Evolutionary conservation across 2,113 vertebrate genomes (phyloP), one percentile per base, ranked within the genome.

Genomic region (Scomber scombrus): DNA sequence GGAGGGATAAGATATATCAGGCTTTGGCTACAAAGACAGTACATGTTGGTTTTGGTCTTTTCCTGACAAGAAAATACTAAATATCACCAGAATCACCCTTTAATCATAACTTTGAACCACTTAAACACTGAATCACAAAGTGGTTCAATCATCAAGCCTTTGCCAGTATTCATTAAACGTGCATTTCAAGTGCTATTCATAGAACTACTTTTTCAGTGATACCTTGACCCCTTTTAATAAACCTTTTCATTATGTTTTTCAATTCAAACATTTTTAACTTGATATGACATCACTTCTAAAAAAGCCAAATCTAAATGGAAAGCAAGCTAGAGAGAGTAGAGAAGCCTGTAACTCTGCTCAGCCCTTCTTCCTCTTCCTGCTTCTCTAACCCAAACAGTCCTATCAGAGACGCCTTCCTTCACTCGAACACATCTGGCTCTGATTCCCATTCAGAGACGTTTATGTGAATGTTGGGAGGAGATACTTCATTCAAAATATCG

Each of bases 231-330:
- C 40, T 40, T 75, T 66, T n/a, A n/a, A 40, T 12, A 50, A 51
- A 56, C 15, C 2, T 56, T 45, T 49, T 71, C 14, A 14, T 60
- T 49, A 26, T n/a, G 19, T 60, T 75, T 73, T 69, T 65, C 13
- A 47, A 12, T 71, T 46, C 15, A 8, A 26, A 5, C 51, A 13
- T 64, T 70, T 84, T 45, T 21, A 23, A 29, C 65, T 19, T 62
- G 14, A 54, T 13, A 18, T 14, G 43, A 55, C 8, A 8, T 57
- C 14, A 3, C 5, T 47, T 86, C 23, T 31, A 12, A 40, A 57
- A 64, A 63, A 82, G 31, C 11, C 34, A 65, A 58, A 75, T 29
- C 5, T 67, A 26, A 54, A 47, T 46, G 58, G 34, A 74, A 45
- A 45, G 26, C 10, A 40, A 75, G 40, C 9, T 11, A 23, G 26